Base-by-base conservation (phyloP, 1,140 invertebrate genomes). In the Brachionus koreanus region DNA sequence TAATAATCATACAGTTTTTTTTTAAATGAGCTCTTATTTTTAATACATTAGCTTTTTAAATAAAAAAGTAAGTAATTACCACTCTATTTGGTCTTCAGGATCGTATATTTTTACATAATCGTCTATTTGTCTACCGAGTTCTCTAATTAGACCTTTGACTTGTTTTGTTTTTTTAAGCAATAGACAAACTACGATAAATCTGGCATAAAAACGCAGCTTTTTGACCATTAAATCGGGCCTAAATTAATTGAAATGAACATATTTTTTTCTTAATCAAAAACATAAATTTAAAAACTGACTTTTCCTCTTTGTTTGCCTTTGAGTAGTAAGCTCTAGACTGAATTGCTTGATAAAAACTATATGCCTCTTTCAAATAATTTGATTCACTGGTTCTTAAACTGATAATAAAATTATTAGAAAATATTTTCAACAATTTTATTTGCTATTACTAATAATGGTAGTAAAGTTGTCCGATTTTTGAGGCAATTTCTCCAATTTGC, bases 401-500 rank as follows among this genome's bases (percentile, higher is more conserved):
- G 7, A 23, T 13, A 49, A 76, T 52, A 49, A 52, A 23, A n/a
- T 9, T 23, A 19, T 33, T 52, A 49, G 52, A 35, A 5, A n/a
- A 37, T n/a, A 19, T 37, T 77, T 57, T 77, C 83, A 91, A 93
- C 93, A 90, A 95, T 94, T 23, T 29, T 0, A 35, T 2, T 25
- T 0, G 7, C 10, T n/a, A 25, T 74, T 74, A 74, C 69, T 98
- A 98, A 89, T 98, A 98, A 89, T 98, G 96, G 87, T 98, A 98
- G 89, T 98, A 98, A 19, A 98, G 92, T 89, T 98, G 96, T 83
- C 96, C 96, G 88, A 98, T 98, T 91, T 98, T 98, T 10, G 95
- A 97, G 12, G 96, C 96, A 83, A 98, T 97, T 90, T 98, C 96
- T 69, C 96, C 96, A 85, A 98, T 98, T 90, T 98, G 96, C 96